Conservation (phyloP, 2,888 invertebrate genomes). For the Leptinotarsa haldemani region DNA sequence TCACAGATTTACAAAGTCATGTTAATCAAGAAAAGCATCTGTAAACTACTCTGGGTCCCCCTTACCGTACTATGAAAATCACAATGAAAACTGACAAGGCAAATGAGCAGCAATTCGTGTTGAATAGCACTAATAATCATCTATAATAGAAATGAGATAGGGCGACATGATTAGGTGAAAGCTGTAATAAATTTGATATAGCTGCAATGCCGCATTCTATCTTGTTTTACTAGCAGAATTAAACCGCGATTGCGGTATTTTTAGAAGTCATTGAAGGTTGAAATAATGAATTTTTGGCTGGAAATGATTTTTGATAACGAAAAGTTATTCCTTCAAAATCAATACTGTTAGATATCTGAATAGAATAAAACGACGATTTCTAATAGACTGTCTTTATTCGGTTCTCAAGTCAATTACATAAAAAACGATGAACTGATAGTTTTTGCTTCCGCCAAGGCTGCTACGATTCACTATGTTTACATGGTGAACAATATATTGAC, state of each 20-base stretch:
- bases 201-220: slow-evolving; percentile 44
- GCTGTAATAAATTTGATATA: slow-evolving; percentile 44
- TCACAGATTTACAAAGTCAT: too few species aligned
- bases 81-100: slow-evolving; percentile 27
- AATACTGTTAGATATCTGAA: too few species aligned
- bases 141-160: slow-evolving; percentile 36
- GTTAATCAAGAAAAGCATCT: too few species aligned
- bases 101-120: slow-evolving; percentile 36
- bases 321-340: too few species aligned
- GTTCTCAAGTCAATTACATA: too few species aligned
- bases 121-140: slow-evolving; percentile 39
- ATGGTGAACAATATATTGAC: too few species aligned
- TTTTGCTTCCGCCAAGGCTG: too few species aligned
- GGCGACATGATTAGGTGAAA: slow-evolving; percentile 37
- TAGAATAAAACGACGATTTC: too few species aligned
- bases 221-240: slow-evolving; percentile 6
- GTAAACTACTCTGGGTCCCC: background rate
- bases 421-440: too few species aligned
- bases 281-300: background rate
- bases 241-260: background rate
- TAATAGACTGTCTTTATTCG: too few species aligned
- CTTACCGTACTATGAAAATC: background rate
- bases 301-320: too few species aligned
- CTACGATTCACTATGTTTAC: too few species aligned
- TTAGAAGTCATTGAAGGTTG: background rate